These are phyloP conservation scores for Sarcophaga rosellei DNA, from an alignment of 2,888 invertebrate species.

Conservation along the genomic window DNA sequence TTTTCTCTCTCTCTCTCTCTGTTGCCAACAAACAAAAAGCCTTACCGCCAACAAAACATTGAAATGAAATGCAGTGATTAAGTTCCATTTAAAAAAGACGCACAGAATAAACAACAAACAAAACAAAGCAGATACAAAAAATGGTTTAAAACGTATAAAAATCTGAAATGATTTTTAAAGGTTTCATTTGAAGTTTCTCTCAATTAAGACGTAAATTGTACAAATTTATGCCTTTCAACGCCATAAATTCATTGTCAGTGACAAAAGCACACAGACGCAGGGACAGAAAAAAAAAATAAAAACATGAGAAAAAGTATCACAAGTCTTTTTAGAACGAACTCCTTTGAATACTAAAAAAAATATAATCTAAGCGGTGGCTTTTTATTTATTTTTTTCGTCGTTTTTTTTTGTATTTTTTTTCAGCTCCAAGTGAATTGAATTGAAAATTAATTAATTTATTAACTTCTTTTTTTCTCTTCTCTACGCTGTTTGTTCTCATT, in stretches of 20 bases:
- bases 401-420: slow-evolving; percentile 4
- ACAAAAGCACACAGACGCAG: background rate
- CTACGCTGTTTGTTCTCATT: slow-evolving; percentile 18
- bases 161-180: slow-evolving; percentile 66
- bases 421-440: slow-evolving; percentile 49
- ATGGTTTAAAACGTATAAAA: background rate
- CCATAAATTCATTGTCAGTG: slow-evolving; percentile 45
- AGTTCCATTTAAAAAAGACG: slow-evolving; percentile 52
- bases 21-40: background rate
- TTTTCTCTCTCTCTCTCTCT: background rate
- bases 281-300: slow-evolving; percentile 1
- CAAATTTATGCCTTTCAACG: slow-evolving; percentile 72
- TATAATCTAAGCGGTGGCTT: slow-evolving; percentile 42
- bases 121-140: slow-evolving; percentile 14
- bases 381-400: background rate
- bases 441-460: slow-evolving; percentile 38
- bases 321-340: slow-evolving; percentile 22
- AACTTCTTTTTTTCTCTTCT: background rate
- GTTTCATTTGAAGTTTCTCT: slow-evolving; percentile 71
- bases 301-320: slow-evolving; percentile 15
- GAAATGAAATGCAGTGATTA: slow-evolving; percentile 67
- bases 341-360: slow-evolving; percentile 45
- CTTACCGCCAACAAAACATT: slow-evolving; percentile 53
- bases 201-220: slow-evolving; percentile 74
- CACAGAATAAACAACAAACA: background rate